Conservation (phyloP, 2,888 invertebrate genomes). For the Drosophila ustulata region DNA sequence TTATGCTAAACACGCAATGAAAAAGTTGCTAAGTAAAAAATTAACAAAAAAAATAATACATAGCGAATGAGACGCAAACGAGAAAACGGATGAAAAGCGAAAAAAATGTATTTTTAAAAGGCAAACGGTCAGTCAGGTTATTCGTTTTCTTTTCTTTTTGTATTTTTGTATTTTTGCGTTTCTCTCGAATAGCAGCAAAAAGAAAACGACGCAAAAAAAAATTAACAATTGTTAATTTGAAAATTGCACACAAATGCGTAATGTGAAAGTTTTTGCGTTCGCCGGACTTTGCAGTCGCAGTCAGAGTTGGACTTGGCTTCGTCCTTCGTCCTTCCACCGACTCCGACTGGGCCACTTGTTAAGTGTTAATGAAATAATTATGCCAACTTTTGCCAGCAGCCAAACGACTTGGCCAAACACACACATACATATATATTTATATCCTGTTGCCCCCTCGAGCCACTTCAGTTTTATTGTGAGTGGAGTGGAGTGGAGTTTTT, state of each 20-base stretch:
- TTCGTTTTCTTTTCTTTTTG: constrained; percentile 25
- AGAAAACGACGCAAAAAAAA: constrained; percentile 53
- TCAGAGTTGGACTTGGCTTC: constrained; percentile 30
- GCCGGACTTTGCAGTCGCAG: constrained; percentile 4
- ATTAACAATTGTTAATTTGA: constrained; percentile 82
- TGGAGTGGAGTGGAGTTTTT: constrained; percentile 53
- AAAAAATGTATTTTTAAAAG: constrained; percentile 74
- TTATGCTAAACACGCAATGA: constrained; percentile 81
- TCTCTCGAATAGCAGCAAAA: constrained; percentile 51
- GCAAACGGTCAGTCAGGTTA: constrained; percentile 77
- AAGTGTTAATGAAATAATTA: constrained; percentile 83
- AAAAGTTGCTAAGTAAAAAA: constrained; percentile 76
- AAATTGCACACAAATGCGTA: constrained; percentile 82
- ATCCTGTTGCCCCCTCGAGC: constrained; percentile 45
- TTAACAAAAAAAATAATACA: constrained; percentile 56
- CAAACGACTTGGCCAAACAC: constrained; percentile 27
- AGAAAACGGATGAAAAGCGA: constrained; percentile 1
- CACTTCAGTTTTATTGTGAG: constrained; percentile 80
- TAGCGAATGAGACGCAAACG: constrained; percentile 12
- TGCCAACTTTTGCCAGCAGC: constrained; percentile 69
- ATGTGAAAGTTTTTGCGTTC: constrained; percentile 74
- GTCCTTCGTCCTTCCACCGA: constrained; percentile 9
- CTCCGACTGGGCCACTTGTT: constrained; percentile 68
- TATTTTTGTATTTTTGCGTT: constrained; percentile 32
- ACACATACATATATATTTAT: constrained; percentile 4